These are phyloP conservation scores for Bombus polaris DNA, from an alignment of 1,140 invertebrate species.

Conservation along the genomic window DNA sequence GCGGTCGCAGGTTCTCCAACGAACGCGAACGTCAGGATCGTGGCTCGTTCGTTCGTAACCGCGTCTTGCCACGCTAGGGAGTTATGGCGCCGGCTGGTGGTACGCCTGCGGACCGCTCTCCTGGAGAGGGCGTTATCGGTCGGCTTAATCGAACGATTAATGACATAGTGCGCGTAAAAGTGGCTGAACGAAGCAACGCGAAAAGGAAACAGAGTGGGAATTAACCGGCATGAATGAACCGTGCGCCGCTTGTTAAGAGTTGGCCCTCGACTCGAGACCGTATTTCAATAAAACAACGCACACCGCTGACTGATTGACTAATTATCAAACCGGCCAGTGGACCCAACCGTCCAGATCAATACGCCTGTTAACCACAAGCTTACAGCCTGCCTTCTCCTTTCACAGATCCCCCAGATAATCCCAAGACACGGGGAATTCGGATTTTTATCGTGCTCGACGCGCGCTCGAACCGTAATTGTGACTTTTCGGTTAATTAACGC, in stretches of 20 bases:
- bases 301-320: constrained; percentile 71
- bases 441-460: constrained; percentile 32
- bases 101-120: constrained; percentile 44
- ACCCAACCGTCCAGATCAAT: constrained; percentile 58
- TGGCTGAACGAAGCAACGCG: constrained; percentile 54
- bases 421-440: background rate
- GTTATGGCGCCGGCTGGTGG: constrained; percentile 58
- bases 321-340: constrained; percentile 64
- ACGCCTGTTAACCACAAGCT: constrained; percentile 7
- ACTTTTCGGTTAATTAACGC: constrained; percentile 45
- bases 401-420: constrained; percentile 37
- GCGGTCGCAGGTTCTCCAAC: constrained; percentile 56
- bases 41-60: background rate
- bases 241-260: constrained; percentile 65
- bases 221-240: constrained; percentile 55
- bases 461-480: constrained; percentile 10
- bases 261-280: constrained; percentile 29
- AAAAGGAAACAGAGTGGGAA: constrained; percentile 48
- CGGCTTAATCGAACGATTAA: constrained; percentile 75
- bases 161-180: constrained; percentile 68
- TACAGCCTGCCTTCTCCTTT: background rate
- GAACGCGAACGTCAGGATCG: background rate
- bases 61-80: constrained; percentile 52
- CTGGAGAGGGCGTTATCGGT: constrained; percentile 67
- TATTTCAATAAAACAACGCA: constrained; percentile 64